Evolutionary conservation across 1,140 invertebrate species (phyloP), one percentile per base, ranked within the genome.

Genomic region (Nylanderia fulva): DNA sequence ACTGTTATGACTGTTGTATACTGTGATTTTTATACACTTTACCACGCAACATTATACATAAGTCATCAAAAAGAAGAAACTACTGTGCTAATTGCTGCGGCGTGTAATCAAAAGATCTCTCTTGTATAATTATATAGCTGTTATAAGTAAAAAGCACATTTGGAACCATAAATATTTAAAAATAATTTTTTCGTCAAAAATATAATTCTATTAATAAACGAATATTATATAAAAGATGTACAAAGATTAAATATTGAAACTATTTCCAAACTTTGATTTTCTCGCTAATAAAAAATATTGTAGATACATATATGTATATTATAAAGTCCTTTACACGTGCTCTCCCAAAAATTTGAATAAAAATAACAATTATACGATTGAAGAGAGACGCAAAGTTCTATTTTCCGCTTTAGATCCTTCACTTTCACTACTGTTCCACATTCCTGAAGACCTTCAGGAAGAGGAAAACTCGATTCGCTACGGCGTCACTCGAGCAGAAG

Each of bases 391-490:
- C 33, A 2, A 13, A 8, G 29, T 45, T 24, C 24, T 45, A 48
- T 21, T 13, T n/a, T 15, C 58, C 8, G 13, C 36, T 36, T 27
- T 82, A 71, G 36, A 18, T 5, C 18, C 52, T 71, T 82, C 36
- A 71, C 66, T 82, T 72, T 71, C 77, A 79, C 45, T 27, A 36
- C 11, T 27, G 80, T 8, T 76, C 18, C 60, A 45, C 56, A 74
- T 27, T 84, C 80, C 56, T 54, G 24, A 29, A 48, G 39, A 56
- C 18, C 52, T 82, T 82, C 52, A 24, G 52, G 36, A 39, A 60
- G 39, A 84, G 42, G 54, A 63, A 45, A 77, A 85, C 24, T n/a
- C 60, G 60, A 66, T 85, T 79, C 71, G 33, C 27, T 11, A 56
- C 13, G 39, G 24, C 42, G 33, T 84, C 58, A 66, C 24, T 54